Percentiles rank a stretch among this genome's conserved stretches.
These are phyloP conservation scores for Opisthograptis luteolata DNA, from an alignment of 2,888 invertebrate species.

Conservation along the genomic window DNA sequence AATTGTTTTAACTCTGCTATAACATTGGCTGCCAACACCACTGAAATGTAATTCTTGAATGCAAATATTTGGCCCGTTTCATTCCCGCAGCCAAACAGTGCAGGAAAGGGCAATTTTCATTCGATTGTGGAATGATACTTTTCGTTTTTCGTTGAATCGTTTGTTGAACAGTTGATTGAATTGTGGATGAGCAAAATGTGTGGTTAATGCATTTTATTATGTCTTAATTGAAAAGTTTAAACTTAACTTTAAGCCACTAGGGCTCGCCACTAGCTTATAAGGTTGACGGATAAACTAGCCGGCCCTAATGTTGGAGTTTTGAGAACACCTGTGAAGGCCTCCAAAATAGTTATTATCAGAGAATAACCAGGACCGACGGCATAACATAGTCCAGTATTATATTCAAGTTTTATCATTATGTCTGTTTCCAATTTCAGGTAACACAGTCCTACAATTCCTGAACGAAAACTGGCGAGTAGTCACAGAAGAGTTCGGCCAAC, in stretches of 20 bases:
- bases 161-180: not conserved
- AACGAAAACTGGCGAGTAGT: conserved; percentile 80
- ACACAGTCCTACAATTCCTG: conserved; percentile 72
- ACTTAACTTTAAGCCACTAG: no score
- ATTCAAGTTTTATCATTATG: no score
- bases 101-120: conserved; percentile 26
- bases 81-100: conserved; percentile 28
- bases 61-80: conserved; percentile 38
- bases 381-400: no score
- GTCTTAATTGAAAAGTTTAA: no score
- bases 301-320: no score
- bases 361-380: no score
- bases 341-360: no score
- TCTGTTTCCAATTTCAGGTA: conserved; percentile 65
- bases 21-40: conserved; percentile 24
- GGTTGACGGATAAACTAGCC: no score
- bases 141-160: conserved; percentile 7
- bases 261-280: no score
- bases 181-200: no score
- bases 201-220: no score
- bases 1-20: conserved; percentile 24
- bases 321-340: no score
- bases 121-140: conserved; percentile 12
- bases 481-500: conserved; percentile 77
- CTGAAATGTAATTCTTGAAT: conserved; percentile 29